These are phyloP conservation scores for Micromesistius poutassou DNA, from an alignment of 2,797 vertebrate species.

Conservation along the genomic window DNA sequence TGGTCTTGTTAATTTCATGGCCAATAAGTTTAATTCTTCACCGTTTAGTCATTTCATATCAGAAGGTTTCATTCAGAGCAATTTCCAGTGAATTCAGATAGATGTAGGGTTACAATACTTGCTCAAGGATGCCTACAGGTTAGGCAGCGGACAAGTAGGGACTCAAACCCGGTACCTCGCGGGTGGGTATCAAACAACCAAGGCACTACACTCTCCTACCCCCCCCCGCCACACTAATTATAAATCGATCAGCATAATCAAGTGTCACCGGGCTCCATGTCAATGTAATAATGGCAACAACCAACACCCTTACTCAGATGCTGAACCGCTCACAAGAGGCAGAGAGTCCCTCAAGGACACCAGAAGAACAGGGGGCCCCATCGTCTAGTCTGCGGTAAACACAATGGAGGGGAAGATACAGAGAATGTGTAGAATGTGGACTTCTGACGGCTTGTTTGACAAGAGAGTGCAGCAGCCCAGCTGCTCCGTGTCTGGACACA, in stretches of 20 bases:
- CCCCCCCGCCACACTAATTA: background rate
- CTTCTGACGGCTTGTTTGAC: conserved; percentile 60
- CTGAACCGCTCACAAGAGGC: background rate
- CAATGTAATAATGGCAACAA: background rate
- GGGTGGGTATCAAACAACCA: background rate
- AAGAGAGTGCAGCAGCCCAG: conserved; percentile 41
- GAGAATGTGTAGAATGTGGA: conserved; percentile 40
- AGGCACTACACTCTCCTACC: background rate
- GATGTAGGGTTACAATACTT: too few species aligned
- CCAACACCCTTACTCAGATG: background rate
- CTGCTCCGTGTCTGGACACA: conserved; percentile 43
- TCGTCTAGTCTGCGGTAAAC: conserved; percentile 5
- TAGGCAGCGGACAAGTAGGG: background rate
- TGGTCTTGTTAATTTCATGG: too few species aligned
- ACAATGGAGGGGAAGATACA: conserved; percentile 12
- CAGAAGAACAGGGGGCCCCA: conserved; percentile 14
- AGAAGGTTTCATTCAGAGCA: too few species aligned
- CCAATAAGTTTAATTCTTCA: too few species aligned
- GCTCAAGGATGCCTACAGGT: background rate
- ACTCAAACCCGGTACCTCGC: background rate
- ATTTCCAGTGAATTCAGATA: too few species aligned
- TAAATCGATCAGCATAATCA: background rate
- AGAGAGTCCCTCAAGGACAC: conserved; percentile 9
- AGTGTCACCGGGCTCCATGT: background rate
- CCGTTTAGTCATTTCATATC: too few species aligned